Base-by-base conservation (phyloP, 2,888 invertebrate genomes). In the Melangyna quadrimaculata region DNA sequence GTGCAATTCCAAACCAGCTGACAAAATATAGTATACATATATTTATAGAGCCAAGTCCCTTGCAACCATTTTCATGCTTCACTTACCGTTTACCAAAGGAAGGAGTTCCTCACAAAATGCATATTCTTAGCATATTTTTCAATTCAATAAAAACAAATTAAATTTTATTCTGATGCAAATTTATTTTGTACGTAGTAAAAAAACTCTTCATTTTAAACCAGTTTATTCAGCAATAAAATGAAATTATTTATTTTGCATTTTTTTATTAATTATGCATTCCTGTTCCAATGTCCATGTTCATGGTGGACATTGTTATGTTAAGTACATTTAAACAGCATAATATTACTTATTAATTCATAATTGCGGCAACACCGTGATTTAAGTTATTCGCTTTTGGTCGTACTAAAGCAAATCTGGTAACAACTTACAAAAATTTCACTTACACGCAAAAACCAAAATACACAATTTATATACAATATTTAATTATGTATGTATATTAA, bases 231-330 rank as follows among this genome's bases (percentile, higher is more conserved):
- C 61, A 40, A 43, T 61, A 27, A 43, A 61, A 40, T 7, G 40
- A 27, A 61, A 61, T 40, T 61, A 61, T 27, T 61, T 61, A 40
- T 40, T n/a, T n/a, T n/a, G n/a, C n/a, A n/a, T n/a, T n/a, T n/a
- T n/a, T n/a, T 3, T 27, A 61, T 37, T 51, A 14, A 51, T 40
- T 27, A 40, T 61, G n/a, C 27, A 24, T 24, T 14, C 8, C n/a
- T 37, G 10, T 57, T 6, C 8, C 12, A 12, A 14, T 37, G 14
- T 19, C 8, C 12, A 4, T 59, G 9, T 37, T 40, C 19, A 35
- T 19, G 35, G 22, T 27, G n/a, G n/a, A 6, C 19, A 3, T 32
- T 32, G 29, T 37, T 35, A 9, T 5, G 10, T n/a, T n/a, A n/a
- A n/a, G 7, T 19, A 6, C 37, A 0, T 3, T 22, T 17, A 4